Conservation (phyloP, 2,113 vertebrate species). For the Xerus inauris region DNA sequence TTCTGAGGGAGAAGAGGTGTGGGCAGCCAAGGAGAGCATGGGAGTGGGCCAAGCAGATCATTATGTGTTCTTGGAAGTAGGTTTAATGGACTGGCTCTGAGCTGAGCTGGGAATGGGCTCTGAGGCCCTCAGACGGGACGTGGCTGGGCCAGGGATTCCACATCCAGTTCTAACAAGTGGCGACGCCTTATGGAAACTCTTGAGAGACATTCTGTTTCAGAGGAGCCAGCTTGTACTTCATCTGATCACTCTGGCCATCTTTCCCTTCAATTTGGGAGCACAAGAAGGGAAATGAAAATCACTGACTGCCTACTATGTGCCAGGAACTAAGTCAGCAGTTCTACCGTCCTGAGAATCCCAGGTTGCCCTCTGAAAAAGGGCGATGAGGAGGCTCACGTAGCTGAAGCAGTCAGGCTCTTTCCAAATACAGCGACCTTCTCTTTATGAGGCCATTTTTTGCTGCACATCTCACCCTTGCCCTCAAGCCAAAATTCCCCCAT, state of each 20-base stretch:
- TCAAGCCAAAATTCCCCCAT: constrained; percentile 63
- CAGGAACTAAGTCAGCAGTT: constrained; percentile 56
- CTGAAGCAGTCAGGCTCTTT: background rate
- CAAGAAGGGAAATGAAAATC: constrained; percentile 56
- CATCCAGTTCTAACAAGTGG: constrained; percentile 80
- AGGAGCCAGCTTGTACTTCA: constrained; percentile 77
- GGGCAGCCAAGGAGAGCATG: constrained; percentile 77
- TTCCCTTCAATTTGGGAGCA: constrained; percentile 33
- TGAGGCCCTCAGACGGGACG: constrained; percentile 84
- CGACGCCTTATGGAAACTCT: constrained; percentile 85
- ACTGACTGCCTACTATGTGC: background rate
- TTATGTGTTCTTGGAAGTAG: constrained; percentile 87
- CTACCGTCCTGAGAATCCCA: background rate
- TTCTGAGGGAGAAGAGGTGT: constrained; percentile 69
- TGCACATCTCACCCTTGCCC: background rate
- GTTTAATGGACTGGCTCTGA: constrained; percentile 86
- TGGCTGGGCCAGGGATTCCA: constrained; percentile 84
- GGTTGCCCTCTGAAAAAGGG: background rate
- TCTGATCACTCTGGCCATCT: constrained; percentile 79
- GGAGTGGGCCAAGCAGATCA: constrained; percentile 81
- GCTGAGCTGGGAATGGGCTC: constrained; percentile 83
- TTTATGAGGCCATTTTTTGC: constrained; percentile 51
- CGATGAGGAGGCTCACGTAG: background rate
- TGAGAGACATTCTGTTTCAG: constrained; percentile 83
- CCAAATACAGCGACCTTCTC: background rate